These are phyloP conservation scores for Troglohyphantes excavatus DNA, from an alignment of 2,888 invertebrate species.

Conservation along the genomic window DNA sequence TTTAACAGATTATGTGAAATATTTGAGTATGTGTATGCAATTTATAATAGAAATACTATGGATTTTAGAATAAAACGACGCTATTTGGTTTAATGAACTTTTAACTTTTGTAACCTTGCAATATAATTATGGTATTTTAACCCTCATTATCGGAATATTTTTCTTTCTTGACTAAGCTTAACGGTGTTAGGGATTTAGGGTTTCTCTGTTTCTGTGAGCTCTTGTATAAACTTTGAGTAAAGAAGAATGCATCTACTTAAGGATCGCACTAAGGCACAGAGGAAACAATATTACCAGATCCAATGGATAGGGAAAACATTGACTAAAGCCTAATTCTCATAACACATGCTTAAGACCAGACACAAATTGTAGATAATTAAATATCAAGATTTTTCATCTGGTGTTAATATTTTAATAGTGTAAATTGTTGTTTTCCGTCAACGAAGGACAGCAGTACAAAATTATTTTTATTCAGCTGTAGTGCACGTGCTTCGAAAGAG, in stretches of 20 bases:
- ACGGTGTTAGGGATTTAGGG: not conserved
- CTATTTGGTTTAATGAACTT: no score
- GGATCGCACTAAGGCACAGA: slow-evolving; percentile 78
- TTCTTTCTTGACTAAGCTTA: not conserved
- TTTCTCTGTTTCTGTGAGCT: slow-evolving; percentile 59
- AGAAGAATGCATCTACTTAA: slow-evolving; percentile 73
- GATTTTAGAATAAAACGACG: no score
- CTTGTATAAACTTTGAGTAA: slow-evolving; percentile 77
- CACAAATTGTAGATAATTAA: slow-evolving; percentile 65
- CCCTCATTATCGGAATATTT: not conserved
- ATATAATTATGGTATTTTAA: no score
- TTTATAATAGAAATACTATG: no score
- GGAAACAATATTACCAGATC: slow-evolving; percentile 77
- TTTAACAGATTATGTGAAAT: no score
- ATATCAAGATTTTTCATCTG: slow-evolving; percentile 69
- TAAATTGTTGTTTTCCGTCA: slow-evolving; percentile 66
- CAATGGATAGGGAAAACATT: slow-evolving; percentile 73
- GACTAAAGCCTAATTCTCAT: slow-evolving; percentile 76
- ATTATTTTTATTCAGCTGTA: slow-evolving; percentile 77
- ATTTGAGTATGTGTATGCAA: no score
- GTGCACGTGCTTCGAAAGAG: slow-evolving; percentile 66
- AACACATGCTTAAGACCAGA: slow-evolving; percentile 75
- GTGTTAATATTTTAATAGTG: slow-evolving; percentile 63
- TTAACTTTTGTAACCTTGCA: no score
- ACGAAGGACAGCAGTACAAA: slow-evolving; percentile 75